Conservation (phyloP, 2,113 vertebrate species). For the Pyxicephalus adspersus region DNA sequence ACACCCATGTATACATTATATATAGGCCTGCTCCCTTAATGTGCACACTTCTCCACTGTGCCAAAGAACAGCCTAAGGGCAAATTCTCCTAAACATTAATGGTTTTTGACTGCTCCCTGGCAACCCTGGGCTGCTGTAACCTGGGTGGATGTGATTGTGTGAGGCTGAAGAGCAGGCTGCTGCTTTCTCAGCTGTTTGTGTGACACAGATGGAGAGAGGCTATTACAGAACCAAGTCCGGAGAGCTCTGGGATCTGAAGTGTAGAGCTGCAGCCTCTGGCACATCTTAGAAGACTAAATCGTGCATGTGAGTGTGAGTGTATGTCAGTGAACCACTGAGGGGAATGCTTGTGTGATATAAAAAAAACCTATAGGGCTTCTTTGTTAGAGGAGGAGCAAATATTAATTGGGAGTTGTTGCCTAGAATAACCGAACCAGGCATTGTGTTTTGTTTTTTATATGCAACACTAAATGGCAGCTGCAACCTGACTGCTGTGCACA, state of each 20-base stretch:
- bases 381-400: no score
- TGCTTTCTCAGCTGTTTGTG: conserved; percentile 89
- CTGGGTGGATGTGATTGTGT: conserved; percentile 88
- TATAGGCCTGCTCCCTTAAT: conserved; percentile 48
- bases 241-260: conserved; percentile 97
- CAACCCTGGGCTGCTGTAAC: conserved; percentile 96
- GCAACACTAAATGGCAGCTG: no score
- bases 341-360: conserved; percentile 1
- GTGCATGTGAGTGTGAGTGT: conserved; percentile 22
- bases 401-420: no score
- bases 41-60: conserved; percentile 69
- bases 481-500: no score
- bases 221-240: conserved; percentile 94
- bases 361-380: neutral
- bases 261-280: conserved; percentile 96
- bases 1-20: conserved; percentile 59
- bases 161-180: conserved; percentile 84
- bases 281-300: conserved; percentile 84
- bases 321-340: neutral
- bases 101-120: conserved; percentile 99
- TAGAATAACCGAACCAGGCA: no score
- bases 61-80: conserved; percentile 96
- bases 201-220: conserved; percentile 92
- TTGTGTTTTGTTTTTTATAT: no score
- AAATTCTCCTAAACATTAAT: conserved; percentile 99